phyloP scores from a whole-genome alignment of 1,140 invertebrate species.

The Nautilus pompilius region DNA sequence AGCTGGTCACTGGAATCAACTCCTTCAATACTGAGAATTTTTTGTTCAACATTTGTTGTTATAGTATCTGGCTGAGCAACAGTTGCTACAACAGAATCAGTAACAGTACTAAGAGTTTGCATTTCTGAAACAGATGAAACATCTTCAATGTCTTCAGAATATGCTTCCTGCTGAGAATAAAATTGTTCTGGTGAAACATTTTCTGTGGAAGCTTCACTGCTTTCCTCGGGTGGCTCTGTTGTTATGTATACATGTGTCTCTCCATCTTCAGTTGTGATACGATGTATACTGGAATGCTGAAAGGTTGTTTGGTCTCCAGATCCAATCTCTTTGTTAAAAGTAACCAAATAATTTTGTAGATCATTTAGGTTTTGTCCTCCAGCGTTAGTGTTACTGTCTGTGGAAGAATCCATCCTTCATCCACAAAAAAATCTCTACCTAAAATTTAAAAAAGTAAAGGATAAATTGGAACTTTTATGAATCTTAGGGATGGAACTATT shows the following conservation, averaged over 20 bases:
- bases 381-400: conserved; percentile 4
- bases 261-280: conserved; percentile 10
- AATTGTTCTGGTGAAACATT: background rate
- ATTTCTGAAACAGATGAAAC: conserved; percentile 5
- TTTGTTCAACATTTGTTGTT: conserved; percentile 7
- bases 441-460: background rate
- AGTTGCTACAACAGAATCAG: background rate
- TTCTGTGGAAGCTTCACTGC: background rate
- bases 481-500: no score
- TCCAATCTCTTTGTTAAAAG: conserved; percentile 79
- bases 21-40: conserved; percentile 7
- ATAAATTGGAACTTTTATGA: background rate
- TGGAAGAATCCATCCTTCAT: conserved; percentile 16
- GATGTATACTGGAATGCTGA: conserved; percentile 7
- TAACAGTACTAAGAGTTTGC: background rate
- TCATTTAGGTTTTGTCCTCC: conserved; percentile 63
- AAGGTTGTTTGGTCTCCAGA: conserved; percentile 18
- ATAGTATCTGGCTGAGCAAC: conserved; percentile 5
- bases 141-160: conserved; percentile 4
- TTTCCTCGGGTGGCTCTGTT: background rate
- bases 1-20: conserved; percentile 6
- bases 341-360: conserved; percentile 78
- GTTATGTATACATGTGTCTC: conserved; percentile 7
- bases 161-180: conserved; percentile 4
- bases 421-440: background rate